A percentile compares a stretch with the other conserved stretches of the same genome.
These are phyloP conservation scores for Resseliella maxima DNA, from an alignment of 2,888 invertebrate species.

Conservation along the genomic window DNA sequence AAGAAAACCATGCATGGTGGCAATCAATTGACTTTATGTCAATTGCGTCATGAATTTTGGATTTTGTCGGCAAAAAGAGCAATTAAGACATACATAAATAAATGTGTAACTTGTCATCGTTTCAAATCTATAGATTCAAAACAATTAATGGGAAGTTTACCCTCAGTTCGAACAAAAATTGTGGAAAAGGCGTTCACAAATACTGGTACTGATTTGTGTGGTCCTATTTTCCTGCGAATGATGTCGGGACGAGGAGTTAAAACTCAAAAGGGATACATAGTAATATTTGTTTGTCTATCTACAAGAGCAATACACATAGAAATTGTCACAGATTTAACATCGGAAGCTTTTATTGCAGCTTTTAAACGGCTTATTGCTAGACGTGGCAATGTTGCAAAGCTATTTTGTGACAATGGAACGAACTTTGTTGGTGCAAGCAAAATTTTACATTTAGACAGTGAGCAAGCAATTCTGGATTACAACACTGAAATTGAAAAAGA, in stretches of 20 bases:
- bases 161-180: constrained; percentile 58
- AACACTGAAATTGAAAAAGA: too few relatives aligned
- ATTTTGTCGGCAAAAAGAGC: constrained; percentile 57
- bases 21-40: constrained; percentile 58
- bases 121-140: background rate
- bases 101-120: constrained; percentile 58
- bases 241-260: constrained; percentile 57
- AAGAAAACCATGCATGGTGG: constrained; percentile 59
- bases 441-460: too few relatives aligned
- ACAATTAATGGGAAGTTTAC: constrained; percentile 62
- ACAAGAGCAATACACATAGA: constrained; percentile 59
- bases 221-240: constrained; percentile 60
- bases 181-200: constrained; percentile 58
- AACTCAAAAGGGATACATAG: constrained; percentile 61
- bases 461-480: too few relatives aligned
- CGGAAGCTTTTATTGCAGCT: constrained; percentile 61
- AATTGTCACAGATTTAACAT: constrained; percentile 58
- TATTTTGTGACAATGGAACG: too few relatives aligned
- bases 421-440: too few relatives aligned
- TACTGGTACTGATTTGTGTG: constrained; percentile 57
- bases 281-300: constrained; percentile 61
- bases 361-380: constrained; percentile 61
- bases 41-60: constrained; percentile 60
- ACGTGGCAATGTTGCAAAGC: constrained; percentile 60
- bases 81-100: constrained; percentile 57